Conservation (phyloP, 2,797 vertebrate species). For the Lagodon rhomboides region DNA sequence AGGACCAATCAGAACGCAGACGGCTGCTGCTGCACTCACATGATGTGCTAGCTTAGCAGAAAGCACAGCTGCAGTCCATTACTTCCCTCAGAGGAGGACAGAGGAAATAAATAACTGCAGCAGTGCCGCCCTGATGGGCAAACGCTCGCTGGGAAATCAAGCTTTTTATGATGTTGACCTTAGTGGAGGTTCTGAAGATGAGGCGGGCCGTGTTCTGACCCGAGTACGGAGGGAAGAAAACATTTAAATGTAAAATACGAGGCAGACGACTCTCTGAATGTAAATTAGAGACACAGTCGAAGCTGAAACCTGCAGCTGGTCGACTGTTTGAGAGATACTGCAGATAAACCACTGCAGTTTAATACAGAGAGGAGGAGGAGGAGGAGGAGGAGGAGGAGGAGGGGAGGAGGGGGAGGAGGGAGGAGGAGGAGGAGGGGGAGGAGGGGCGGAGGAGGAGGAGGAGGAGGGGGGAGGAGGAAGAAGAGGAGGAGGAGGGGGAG, state of each 20-base stretch:
- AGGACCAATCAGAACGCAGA: too few species aligned
- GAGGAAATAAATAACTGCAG: background rate
- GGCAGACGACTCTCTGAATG: background rate
- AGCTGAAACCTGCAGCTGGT: conserved; percentile 29
- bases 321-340: conserved; percentile 12
- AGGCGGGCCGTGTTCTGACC: background rate
- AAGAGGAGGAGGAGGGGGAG: background rate
- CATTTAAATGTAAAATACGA: conserved; percentile 22
- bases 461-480: background rate
- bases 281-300: conserved; percentile 2
- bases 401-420: too few species aligned
- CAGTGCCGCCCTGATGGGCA: background rate
- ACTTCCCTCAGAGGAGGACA: background rate
- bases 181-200: conserved; percentile 19
- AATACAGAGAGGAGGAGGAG: conserved; percentile 6
- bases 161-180: conserved; percentile 21
- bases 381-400: background rate
- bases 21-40: conserved; percentile 1
- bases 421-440: background rate
- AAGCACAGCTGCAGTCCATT: background rate
- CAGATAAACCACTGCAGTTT: conserved; percentile 27
- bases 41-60: conserved; percentile 13
- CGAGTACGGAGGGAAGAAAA: background rate
- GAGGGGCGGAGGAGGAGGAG: too few species aligned
- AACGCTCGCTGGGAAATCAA: background rate